Evolutionary conservation across 2,888 invertebrate genomes (phyloP).

Genomic region (Epirrhoe tristata): DNA sequence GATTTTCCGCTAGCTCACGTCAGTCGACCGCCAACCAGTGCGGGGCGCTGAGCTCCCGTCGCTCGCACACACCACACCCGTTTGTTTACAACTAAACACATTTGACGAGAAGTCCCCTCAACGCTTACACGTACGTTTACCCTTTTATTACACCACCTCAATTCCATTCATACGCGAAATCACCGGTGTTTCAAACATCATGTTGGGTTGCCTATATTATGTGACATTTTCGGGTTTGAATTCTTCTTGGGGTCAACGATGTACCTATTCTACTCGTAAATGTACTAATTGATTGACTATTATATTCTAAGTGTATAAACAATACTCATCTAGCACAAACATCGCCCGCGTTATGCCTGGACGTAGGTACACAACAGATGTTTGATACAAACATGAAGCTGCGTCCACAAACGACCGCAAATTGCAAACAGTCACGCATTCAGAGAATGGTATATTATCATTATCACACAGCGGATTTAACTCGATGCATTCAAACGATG

Average conservation of each 20-base stretch:
- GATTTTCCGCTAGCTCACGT: slow-evolving; percentile 52
- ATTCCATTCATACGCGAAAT: slow-evolving; percentile 14
- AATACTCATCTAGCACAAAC: not conserved
- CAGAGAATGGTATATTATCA: slow-evolving; percentile 8
- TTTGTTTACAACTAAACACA: slow-evolving; percentile 73
- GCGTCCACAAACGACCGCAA: slow-evolving; percentile 27
- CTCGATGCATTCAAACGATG: slow-evolving; percentile 40
- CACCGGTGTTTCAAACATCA: slow-evolving; percentile 11
- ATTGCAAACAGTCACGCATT: slow-evolving; percentile 27
- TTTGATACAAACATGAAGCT: slow-evolving; percentile 25
- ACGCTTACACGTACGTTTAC: slow-evolving; percentile 68
- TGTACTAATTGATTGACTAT: not conserved
- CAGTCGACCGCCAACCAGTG: slow-evolving; percentile 76
- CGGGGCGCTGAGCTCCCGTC: slow-evolving; percentile 61
- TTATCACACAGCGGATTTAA: slow-evolving; percentile 34
- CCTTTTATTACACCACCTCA: slow-evolving; percentile 41
- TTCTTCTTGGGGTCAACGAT: slow-evolving; percentile 8
- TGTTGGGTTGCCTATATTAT: slow-evolving; percentile 53
- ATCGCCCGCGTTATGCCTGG: not conserved
- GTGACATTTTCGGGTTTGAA: slow-evolving; percentile 30
- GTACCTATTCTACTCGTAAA: not conserved
- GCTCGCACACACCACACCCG: slow-evolving; percentile 60
- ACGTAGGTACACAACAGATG: slow-evolving; percentile 14
- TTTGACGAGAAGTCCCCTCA: slow-evolving; percentile 66
- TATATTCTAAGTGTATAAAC: not conserved